Percentiles rank a stretch among this genome's conserved stretches.
phyloP scores from a whole-genome alignment of 2,113 vertebrate genomes.

The Talpa occidentalis region DNA sequence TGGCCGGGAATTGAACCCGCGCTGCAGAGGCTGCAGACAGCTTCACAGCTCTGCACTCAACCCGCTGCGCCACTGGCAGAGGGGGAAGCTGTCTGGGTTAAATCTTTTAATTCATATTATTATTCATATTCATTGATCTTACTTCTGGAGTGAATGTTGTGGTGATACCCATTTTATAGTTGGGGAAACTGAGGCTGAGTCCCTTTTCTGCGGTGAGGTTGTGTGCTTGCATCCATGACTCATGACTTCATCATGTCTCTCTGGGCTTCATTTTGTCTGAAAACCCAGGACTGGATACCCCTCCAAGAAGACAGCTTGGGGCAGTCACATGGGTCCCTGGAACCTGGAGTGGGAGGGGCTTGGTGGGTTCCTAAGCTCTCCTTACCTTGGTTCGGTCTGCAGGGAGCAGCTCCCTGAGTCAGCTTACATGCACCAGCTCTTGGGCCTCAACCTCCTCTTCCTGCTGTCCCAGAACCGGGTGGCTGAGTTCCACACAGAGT shows the following conservation, averaged over 20 bases:
- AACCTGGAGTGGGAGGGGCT: neutral
- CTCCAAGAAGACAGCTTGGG: neutral
- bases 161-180: neutral
- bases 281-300: neutral
- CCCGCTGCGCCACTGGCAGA: no score
- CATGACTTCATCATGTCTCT: neutral
- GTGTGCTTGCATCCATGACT: neutral
- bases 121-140: neutral
- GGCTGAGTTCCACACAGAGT: constrained; percentile 97
- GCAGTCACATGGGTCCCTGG: neutral
- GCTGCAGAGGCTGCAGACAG: no score
- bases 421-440: constrained; percentile 94
- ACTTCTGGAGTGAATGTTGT: neutral
- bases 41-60: no score
- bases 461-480: constrained; percentile 97
- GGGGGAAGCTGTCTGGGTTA: no score
- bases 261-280: constrained; percentile 30
- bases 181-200: neutral
- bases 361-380: neutral
- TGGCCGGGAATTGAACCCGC: no score
- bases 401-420: constrained; percentile 95
- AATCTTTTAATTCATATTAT: neutral
- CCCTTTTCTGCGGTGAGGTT: neutral
- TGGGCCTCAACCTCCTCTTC: constrained; percentile 96
- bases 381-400: constrained; percentile 4